These are phyloP conservation scores for Cydia strobilella DNA, from an alignment of 1,140 invertebrate genomes.

Conservation along the genomic window DNA sequence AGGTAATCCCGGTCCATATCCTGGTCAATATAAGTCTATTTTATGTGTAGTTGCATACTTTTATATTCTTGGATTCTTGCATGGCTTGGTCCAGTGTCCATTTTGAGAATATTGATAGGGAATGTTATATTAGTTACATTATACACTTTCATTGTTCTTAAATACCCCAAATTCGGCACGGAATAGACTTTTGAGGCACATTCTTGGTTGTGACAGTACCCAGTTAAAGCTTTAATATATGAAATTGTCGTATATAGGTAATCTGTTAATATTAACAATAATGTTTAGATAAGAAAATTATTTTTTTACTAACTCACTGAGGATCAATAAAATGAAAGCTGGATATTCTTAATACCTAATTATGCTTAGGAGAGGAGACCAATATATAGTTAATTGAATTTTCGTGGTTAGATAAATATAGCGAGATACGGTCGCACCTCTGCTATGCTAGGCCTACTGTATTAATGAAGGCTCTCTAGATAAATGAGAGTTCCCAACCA, in stretches of 20 bases:
- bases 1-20: no score
- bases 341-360: not conserved
- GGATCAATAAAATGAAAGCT: slow-evolving; percentile 8
- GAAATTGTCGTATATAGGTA: no score
- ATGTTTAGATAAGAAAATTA: not conserved
- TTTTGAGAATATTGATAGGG: not conserved
- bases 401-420: not conserved
- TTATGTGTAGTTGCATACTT: not conserved
- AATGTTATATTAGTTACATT: not conserved
- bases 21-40: no score
- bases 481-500: no score
- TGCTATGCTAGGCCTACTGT: no score
- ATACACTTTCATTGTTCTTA: not conserved
- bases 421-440: no score
- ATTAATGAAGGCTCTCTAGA: no score
- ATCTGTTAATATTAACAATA: not conserved
- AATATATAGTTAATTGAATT: not conserved
- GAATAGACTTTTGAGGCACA: not conserved
- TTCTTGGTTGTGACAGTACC: not conserved
- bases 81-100: not conserved
- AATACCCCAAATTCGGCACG: not conserved
- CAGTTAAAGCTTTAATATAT: not conserved
- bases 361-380: not conserved
- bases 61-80: not conserved
- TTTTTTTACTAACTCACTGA: not conserved